A percentile compares a stretch with the other conserved stretches of the same genome.
phyloP scores from a whole-genome alignment of 2,797 vertebrate species.

The Geotrypetes seraphini region DNA sequence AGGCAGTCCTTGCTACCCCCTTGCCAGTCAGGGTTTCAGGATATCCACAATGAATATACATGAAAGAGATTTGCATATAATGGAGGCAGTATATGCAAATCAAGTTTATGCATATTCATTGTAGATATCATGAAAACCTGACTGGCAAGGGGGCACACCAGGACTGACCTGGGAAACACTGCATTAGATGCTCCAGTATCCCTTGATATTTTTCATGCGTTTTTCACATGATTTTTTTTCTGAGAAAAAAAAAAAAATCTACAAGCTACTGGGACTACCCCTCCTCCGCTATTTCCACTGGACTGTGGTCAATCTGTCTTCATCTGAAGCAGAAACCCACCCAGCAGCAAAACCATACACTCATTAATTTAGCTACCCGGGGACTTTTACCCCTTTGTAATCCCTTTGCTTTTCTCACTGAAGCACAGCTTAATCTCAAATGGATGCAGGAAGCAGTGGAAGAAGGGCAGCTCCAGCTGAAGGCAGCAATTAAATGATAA shows the following conservation, averaged over 20 bases:
- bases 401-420: conserved; percentile 31
- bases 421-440: conserved; percentile 37
- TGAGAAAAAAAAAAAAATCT: conserved; percentile 13
- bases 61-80: too few species aligned
- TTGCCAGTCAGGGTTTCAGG: too few species aligned
- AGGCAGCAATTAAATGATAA: conserved; percentile 74
- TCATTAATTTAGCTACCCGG: conserved; percentile 37
- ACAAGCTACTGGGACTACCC: conserved; percentile 15
- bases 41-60: too few species aligned
- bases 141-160: too few species aligned
- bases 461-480: conserved; percentile 44
- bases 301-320: conserved; percentile 29
- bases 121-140: too few species aligned
- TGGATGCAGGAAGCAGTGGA: conserved; percentile 30
- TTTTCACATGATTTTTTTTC: too few species aligned
- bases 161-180: too few species aligned
- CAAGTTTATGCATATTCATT: too few species aligned
- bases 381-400: conserved; percentile 39
- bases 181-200: too few species aligned
- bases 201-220: too few species aligned
- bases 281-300: conserved; percentile 22
- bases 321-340: conserved; percentile 21
- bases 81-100: too few species aligned
- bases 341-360: conserved; percentile 26
- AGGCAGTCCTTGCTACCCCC: too few species aligned